A percentile compares a stretch with the other conserved stretches of the same genome.
Evolutionary conservation across 1,140 invertebrate genomes (phyloP).

Genomic region (Lasaia peninsularis): DNA sequence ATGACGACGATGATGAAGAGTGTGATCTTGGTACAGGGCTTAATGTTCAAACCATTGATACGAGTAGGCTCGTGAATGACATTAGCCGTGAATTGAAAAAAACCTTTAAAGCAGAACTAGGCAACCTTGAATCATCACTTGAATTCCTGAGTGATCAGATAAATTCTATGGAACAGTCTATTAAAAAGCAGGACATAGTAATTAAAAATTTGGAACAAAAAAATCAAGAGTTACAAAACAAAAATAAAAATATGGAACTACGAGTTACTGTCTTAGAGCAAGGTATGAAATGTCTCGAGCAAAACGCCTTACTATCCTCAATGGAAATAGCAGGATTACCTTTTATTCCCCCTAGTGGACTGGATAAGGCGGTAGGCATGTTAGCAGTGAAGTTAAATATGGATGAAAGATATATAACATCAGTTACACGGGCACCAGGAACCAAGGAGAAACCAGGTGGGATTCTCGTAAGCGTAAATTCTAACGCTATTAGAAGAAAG

Average conservation of each 20-base stretch:
- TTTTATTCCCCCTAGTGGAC: slow-evolving; percentile 1
- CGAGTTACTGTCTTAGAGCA: neutral
- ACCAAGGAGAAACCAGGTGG: slow-evolving; percentile 21
- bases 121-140: slow-evolving; percentile 14
- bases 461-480: slow-evolving; percentile 24
- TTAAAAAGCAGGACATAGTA: slow-evolving; percentile 26
- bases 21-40: neutral
- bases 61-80: slow-evolving; percentile 23
- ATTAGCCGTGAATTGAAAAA: slow-evolving; percentile 35
- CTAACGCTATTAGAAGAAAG: neutral
- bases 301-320: slow-evolving; percentile 20
- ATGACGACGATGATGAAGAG: slow-evolving; percentile 25
- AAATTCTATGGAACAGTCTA: slow-evolving; percentile 22
- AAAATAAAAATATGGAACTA: slow-evolving; percentile 21
- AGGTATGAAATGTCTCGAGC: slow-evolving; percentile 19
- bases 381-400: slow-evolving; percentile 23
- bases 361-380: neutral
- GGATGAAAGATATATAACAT: slow-evolving; percentile 13
- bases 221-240: slow-evolving; percentile 31
- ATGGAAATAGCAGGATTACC: slow-evolving; percentile 31
- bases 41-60: slow-evolving; percentile 3
- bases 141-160: slow-evolving; percentile 33
- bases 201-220: slow-evolving; percentile 31
- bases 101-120: slow-evolving; percentile 26
- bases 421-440: slow-evolving; percentile 17